Percentiles rank a stretch among this genome's conserved stretches.
These are phyloP conservation scores for Columba livia DNA, from an alignment of 2,113 vertebrate genomes.

Conservation along the genomic window DNA sequence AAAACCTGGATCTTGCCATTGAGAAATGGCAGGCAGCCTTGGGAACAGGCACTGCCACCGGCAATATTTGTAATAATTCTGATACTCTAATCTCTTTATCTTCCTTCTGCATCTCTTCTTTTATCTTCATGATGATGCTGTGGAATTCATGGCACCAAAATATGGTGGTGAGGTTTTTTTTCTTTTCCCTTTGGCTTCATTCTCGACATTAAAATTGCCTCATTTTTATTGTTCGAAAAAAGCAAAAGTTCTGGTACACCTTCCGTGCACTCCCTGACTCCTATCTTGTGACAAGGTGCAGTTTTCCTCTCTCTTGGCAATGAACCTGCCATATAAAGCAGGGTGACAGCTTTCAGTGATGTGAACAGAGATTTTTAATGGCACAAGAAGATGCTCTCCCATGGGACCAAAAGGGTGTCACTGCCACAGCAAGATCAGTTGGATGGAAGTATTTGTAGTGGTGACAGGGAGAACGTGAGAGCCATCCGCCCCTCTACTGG, in stretches of 20 bases:
- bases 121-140: neutral
- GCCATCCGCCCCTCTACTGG: neutral
- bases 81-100: slow-evolving; percentile 41
- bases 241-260: neutral
- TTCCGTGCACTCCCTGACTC: neutral
- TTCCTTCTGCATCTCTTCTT: slow-evolving; percentile 40
- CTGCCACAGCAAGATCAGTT: rapidly evolving
- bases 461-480: slow-evolving; percentile 9
- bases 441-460: neutral
- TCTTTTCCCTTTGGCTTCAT: neutral
- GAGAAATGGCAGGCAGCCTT: slow-evolving; percentile 51
- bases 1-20: slow-evolving; percentile 17
- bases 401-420: neutral
- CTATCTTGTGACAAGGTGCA: rapidly evolving
- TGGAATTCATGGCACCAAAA: neutral
- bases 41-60: slow-evolving; percentile 25
- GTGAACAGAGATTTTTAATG: neutral
- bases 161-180: neutral
- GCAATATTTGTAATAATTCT: slow-evolving; percentile 15
- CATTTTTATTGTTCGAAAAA: neutral
- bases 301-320: neutral
- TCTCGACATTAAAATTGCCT: neutral
- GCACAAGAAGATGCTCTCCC: neutral
- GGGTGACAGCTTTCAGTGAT: neutral
- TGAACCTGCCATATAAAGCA: rapidly evolving